Percentiles rank a stretch among this genome's conserved stretches.
phyloP scores from a whole-genome alignment of 2,797 vertebrate species.

The Gymnoscopelus braueri region DNA sequence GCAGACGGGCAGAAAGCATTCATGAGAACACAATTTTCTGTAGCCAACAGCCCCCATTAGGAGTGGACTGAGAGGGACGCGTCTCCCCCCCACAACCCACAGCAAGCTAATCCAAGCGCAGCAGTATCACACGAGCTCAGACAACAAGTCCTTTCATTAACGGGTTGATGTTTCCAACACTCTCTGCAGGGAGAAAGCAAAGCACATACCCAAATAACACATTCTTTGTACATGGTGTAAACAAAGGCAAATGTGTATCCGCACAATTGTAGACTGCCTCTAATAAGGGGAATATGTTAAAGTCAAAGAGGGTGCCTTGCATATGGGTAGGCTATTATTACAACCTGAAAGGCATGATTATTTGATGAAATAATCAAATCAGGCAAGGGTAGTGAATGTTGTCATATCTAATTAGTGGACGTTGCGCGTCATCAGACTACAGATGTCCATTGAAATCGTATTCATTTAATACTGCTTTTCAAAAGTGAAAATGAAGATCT shows the following conservation, averaged over 20 bases:
- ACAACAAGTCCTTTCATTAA: conserved; percentile 16
- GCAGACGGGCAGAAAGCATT: conserved; percentile 8
- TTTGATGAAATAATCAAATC: conserved; percentile 5
- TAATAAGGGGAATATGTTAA: neutral
- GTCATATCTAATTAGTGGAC: neutral
- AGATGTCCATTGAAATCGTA: neutral
- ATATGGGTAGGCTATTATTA: conserved; percentile 4
- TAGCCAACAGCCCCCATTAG: neutral
- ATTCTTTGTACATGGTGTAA: conserved; percentile 17
- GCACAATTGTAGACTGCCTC: neutral
- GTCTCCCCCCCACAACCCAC: neutral
- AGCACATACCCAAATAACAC: conserved; percentile 19
- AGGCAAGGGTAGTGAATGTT: neutral
- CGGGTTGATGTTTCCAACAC: conserved; percentile 3
- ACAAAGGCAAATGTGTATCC: conserved; percentile 13
- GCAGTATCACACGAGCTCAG: conserved; percentile 16
- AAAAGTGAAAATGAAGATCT: neutral
- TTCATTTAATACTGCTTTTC: neutral
- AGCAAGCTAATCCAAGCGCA: conserved; percentile 13
- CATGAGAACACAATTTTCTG: conserved; percentile 4
- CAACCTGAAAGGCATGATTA: conserved; percentile 6
- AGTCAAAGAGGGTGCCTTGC: neutral
- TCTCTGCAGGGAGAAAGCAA: conserved; percentile 22
- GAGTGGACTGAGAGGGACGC: conserved; percentile 4
- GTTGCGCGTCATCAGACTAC: neutral